Base-by-base conservation (phyloP, 2,113 vertebrate genomes). In the Archilochus colubris region DNA sequence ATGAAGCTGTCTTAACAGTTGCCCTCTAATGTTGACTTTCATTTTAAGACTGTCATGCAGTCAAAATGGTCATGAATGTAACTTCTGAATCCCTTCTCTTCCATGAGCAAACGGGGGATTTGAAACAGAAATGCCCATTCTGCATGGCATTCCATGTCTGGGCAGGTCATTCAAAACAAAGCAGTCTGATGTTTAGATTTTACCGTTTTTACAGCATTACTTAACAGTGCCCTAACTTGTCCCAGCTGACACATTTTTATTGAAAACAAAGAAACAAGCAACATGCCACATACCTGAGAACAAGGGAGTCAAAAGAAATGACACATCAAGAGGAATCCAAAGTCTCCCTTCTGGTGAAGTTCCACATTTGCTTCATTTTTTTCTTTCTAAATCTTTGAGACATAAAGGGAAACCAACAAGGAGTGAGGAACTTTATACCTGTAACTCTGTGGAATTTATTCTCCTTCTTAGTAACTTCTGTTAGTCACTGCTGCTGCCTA, bases 251-350 rank as follows among this genome's bases (percentile, higher is more conserved):
- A 81, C 15, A 66, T 48, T 54, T 81, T 66, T 53, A 53, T 54
- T 64, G 58, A 64, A 61, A 74, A 59, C 8, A 20, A 66, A 27
- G 24, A 27, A 79, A 48, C 33, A 79, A 40, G 3, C 36, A 33
- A 20, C 31, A 19, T 28, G 46, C 14, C 59, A 86, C 77, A 8
- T 75, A 96, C 96, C 95, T 94, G 91, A 91, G 76, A 63, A 74
- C 28, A 28, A 58, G 31, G n/a, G 7, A 8, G 51, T n/a, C 40
- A 27, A 20, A 83, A 31, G 55, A 78, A 54, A 70, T 3, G 21
- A 33, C 38, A 61, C n/a, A n/a, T 94, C 82, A 93, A 48, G 69
- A 54, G 61, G 57, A 94, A 87, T 84, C 83, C 91, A 86, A 67
- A 53, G n/a, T 44, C 21, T 82, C 89, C 61, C 19, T 86, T 40